Evolutionary conservation across 2,113 vertebrate genomes (phyloP).

Genomic region (Mirza zaza): DNA sequence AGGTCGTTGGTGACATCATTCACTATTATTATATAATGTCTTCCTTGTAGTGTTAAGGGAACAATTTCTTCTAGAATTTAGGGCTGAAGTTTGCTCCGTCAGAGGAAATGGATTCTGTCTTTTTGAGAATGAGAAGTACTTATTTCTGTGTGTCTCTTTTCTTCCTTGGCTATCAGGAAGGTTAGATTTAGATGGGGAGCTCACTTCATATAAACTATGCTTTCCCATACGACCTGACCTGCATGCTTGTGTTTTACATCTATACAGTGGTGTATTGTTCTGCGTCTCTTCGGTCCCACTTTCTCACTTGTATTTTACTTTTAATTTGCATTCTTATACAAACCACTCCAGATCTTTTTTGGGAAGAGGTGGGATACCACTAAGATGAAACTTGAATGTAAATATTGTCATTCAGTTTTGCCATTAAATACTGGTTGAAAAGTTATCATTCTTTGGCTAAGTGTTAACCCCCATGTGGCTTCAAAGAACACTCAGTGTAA

Average conservation of each 20-base stretch:
- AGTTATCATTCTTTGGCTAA: background rate
- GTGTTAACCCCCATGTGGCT: background rate
- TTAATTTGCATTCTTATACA: background rate
- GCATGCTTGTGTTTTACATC: background rate
- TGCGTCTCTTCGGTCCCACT: background rate
- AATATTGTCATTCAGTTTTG: background rate
- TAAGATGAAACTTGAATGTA: conserved; percentile 21
- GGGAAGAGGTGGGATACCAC: background rate
- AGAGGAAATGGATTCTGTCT: background rate
- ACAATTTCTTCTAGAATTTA: conserved; percentile 5
- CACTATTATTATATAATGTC: background rate
- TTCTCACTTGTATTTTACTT: conserved; percentile 1
- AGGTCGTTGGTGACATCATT: background rate
- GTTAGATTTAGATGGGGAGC: background rate
- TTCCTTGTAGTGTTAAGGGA: background rate
- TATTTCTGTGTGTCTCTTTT: background rate
- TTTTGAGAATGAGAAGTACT: background rate
- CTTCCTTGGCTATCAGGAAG: background rate
- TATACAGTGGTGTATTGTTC: background rate
- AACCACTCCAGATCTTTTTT: background rate
- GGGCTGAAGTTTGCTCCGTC: background rate
- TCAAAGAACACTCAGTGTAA: background rate
- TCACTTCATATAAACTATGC: background rate
- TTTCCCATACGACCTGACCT: background rate
- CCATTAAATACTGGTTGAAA: background rate